These are phyloP conservation scores for Scaptomyza montana DNA, from an alignment of 1,140 invertebrate species.

Conservation along the genomic window DNA sequence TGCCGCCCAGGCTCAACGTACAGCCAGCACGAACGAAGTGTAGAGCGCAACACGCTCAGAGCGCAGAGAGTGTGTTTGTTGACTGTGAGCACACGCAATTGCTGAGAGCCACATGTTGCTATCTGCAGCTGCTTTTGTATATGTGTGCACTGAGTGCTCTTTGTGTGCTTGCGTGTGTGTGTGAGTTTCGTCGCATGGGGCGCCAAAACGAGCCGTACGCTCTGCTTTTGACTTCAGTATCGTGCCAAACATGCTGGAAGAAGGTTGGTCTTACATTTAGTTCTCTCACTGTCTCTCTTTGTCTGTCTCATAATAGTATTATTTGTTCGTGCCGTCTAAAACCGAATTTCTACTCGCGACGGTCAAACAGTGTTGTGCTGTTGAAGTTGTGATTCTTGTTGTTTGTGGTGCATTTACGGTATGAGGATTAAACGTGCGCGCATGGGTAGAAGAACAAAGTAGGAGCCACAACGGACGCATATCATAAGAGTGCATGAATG, in stretches of 20 bases:
- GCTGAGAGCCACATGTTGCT: conserved; percentile 69
- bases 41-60: conserved; percentile 12
- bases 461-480: background rate
- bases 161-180: conserved; percentile 3
- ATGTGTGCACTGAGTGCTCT: conserved; percentile 3
- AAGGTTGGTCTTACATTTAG: conserved; percentile 75
- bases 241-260: conserved; percentile 82
- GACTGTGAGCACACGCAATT: conserved; percentile 12
- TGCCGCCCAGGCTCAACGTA: conserved; percentile 54
- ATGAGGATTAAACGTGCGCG: conserved; percentile 40
- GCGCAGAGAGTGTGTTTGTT: conserved; percentile 20
- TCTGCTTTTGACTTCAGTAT: conserved; percentile 61
- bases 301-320: conserved; percentile 7
- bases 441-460: conserved; percentile 35
- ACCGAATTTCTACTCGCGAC: conserved; percentile 47
- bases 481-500: background rate
- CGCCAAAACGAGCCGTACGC: conserved; percentile 57
- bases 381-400: conserved; percentile 14
- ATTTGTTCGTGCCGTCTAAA: conserved; percentile 27
- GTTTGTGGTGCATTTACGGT: conserved; percentile 37
- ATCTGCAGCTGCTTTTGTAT: conserved; percentile 22
- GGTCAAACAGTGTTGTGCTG: conserved; percentile 33
- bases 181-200: conserved; percentile 52
- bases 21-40: conserved; percentile 22
- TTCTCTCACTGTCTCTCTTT: conserved; percentile 25